Conservation (phyloP, 2,888 invertebrate genomes). For the Rhagium mordax region DNA sequence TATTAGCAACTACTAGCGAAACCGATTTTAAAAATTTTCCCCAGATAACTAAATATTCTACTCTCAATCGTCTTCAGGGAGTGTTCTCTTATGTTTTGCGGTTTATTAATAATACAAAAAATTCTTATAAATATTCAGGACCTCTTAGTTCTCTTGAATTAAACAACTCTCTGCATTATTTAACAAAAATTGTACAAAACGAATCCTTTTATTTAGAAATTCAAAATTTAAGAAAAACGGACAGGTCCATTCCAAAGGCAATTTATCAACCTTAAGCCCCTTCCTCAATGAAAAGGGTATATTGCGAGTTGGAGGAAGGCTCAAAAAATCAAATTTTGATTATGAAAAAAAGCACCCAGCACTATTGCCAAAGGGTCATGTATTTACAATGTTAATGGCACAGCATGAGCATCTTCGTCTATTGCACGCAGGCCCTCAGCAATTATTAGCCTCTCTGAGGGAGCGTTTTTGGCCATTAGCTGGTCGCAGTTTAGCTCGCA, state of each 20-base stretch:
- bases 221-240: conserved; percentile 17
- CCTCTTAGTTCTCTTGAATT: conserved; percentile 7
- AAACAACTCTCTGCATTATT: neutral
- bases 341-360: conserved; percentile 39
- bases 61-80: neutral
- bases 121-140: neutral
- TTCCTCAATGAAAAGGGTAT: conserved; percentile 36
- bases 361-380: conserved; percentile 28
- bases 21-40: neutral
- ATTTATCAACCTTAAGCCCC: conserved; percentile 24
- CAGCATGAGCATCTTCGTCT: conserved; percentile 17
- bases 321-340: conserved; percentile 29
- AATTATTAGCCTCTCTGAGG: conserved; percentile 20
- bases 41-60: neutral
- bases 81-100: neutral
- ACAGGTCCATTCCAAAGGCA: conserved; percentile 10
- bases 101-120: conserved; percentile 2
- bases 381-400: conserved; percentile 29
- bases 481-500: conserved; percentile 27
- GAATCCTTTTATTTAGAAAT: conserved; percentile 28
- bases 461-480: conserved; percentile 15
- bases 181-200: neutral
- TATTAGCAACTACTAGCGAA: neutral
- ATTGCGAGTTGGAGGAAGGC: conserved; percentile 37
- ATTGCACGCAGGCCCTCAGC: conserved; percentile 35